Percentiles rank a stretch among this genome's conserved stretches.
Conservation (phyloP, 2,888 invertebrate genomes). For the Galerucella pusilla region DNA sequence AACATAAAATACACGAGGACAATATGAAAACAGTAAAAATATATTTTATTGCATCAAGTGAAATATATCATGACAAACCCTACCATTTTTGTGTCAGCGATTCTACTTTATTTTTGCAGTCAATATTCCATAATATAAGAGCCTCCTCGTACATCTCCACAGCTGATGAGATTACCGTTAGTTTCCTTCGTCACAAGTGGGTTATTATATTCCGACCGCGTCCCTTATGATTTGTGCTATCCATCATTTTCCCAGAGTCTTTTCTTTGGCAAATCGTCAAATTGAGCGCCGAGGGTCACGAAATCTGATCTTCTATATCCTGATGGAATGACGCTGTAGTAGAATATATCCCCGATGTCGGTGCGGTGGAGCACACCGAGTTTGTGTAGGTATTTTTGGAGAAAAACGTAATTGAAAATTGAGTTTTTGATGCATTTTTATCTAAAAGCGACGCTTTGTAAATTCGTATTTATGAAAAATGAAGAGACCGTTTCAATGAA, state of each 20-base stretch:
- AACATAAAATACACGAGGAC: too few relatives aligned
- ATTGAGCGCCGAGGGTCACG: slow-evolving; percentile 59
- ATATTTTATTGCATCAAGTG: not conserved
- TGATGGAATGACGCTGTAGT: slow-evolving; percentile 24
- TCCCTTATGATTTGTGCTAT: slow-evolving; percentile 60
- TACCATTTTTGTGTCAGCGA: not conserved
- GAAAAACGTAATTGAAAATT: slow-evolving; percentile 19
- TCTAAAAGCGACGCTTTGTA: not conserved
- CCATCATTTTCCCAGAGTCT: slow-evolving; percentile 59
- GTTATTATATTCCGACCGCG: slow-evolving; percentile 61
- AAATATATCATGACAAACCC: not conserved
- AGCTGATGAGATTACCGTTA: slow-evolving; percentile 46
- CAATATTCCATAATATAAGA: not conserved
- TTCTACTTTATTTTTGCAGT: not conserved
- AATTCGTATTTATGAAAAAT: slow-evolving; percentile 2
- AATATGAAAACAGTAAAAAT: too few relatives aligned
- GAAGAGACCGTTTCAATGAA: not conserved
- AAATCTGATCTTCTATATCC: slow-evolving; percentile 59
- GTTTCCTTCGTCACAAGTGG: slow-evolving; percentile 54
- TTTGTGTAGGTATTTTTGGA: not conserved
- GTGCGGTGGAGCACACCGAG: slow-evolving; percentile 1
- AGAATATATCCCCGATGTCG: slow-evolving; percentile 16
- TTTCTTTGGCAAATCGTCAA: slow-evolving; percentile 61
- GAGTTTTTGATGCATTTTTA: not conserved
- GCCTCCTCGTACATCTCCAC: slow-evolving; percentile 38